A percentile compares a stretch with the other conserved stretches of the same genome.
Evolutionary conservation across 2,888 invertebrate species (phyloP).

Genomic region (Ferdinandea cuprea): DNA sequence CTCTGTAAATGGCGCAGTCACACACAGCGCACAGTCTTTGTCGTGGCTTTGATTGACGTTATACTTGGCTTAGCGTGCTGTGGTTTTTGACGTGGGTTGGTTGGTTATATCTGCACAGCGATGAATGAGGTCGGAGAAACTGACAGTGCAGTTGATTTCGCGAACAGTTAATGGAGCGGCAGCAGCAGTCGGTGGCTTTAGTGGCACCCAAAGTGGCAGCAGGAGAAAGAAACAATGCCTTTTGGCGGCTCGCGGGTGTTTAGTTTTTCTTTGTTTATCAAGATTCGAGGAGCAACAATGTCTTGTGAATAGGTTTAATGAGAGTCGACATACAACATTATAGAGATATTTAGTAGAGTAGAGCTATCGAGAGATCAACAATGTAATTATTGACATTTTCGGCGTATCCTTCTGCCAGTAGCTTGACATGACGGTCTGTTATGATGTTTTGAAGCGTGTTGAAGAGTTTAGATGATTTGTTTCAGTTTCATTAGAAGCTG

Average conservation of each 20-base stretch:
- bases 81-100: constrained; percentile 46
- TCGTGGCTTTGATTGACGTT: constrained; percentile 23
- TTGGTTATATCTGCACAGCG: constrained; percentile 28
- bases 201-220: too few relatives aligned
- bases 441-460: not conserved
- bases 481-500: not conserved
- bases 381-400: not conserved
- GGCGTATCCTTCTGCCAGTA: not conserved
- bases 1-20: constrained; percentile 28
- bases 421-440: not conserved
- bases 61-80: constrained; percentile 6
- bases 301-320: not conserved
- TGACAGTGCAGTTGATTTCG: constrained; percentile 23
- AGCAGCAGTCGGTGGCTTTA: not conserved
- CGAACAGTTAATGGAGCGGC: not conserved
- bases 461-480: not conserved
- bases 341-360: not conserved
- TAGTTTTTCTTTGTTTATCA: not conserved
- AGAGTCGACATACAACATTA: too few relatives aligned
- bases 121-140: constrained; percentile 47
- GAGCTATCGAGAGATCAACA: not conserved
- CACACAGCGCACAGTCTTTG: constrained; percentile 1
- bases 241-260: not conserved
- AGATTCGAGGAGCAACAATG: not conserved
- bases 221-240: not conserved